phyloP scores from a whole-genome alignment of 1,140 invertebrate species.

The Drosophila athabasca region DNA sequence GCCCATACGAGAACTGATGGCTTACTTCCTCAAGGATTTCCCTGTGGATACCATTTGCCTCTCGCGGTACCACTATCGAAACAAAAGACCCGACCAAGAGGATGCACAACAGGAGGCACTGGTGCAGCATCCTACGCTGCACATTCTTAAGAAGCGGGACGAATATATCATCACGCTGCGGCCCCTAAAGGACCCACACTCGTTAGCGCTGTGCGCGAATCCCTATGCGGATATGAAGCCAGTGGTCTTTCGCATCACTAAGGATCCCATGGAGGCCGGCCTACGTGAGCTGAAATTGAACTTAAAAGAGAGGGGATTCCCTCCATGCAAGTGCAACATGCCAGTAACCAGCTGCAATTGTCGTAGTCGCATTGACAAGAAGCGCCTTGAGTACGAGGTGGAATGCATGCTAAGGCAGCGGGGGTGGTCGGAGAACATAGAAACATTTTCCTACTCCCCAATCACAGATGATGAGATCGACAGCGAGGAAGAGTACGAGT shows the following conservation, averaged over 20 bases:
- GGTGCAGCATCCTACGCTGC: slow-evolving; percentile 73
- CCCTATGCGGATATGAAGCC: slow-evolving; percentile 75
- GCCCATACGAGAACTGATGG: slow-evolving; percentile 70
- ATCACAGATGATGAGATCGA: slow-evolving; percentile 45
- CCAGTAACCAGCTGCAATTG: slow-evolving; percentile 66
- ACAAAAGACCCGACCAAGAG: neutral
- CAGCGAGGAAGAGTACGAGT: slow-evolving; percentile 73
- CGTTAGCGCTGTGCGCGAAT: slow-evolving; percentile 56
- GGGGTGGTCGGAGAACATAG: slow-evolving; percentile 22
- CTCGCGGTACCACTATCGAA: slow-evolving; percentile 45
- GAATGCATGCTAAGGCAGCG: slow-evolving; percentile 26
- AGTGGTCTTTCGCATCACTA: slow-evolving; percentile 73
- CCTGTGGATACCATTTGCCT: slow-evolving; percentile 56
- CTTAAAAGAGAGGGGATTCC: slow-evolving; percentile 53
- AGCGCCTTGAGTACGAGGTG: slow-evolving; percentile 45
- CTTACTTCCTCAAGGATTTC: slow-evolving; percentile 68
- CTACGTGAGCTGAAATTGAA: slow-evolving; percentile 35
- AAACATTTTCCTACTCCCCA: slow-evolving; percentile 37
- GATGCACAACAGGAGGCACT: slow-evolving; percentile 33
- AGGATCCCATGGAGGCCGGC: slow-evolving; percentile 50
- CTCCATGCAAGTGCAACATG: slow-evolving; percentile 56
- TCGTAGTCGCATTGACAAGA: slow-evolving; percentile 58
- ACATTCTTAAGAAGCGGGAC: slow-evolving; percentile 66
- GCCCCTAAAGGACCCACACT: slow-evolving; percentile 64
- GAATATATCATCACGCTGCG: slow-evolving; percentile 74